phyloP scores from a whole-genome alignment of 2,888 invertebrate genomes.

The Amiota mariae region DNA sequence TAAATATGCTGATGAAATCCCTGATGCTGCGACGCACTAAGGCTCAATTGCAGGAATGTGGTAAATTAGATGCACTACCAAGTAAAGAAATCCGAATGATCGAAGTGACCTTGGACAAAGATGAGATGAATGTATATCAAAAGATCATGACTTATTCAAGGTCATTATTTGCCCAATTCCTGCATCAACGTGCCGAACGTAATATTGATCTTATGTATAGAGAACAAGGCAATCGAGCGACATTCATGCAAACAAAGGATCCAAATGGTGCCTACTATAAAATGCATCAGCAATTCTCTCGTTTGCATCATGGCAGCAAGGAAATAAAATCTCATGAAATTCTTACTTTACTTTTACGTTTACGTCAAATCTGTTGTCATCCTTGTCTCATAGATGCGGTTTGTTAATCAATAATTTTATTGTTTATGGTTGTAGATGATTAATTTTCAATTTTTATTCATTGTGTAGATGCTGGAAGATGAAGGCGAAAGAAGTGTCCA shows the following conservation, averaged over 20 bases:
- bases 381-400: slow-evolving; percentile 85
- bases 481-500: slow-evolving; percentile 60
- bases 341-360: slow-evolving; percentile 85
- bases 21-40: slow-evolving; percentile 93
- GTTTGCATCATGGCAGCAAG: slow-evolving; percentile 76
- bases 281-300: slow-evolving; percentile 79
- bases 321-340: slow-evolving; percentile 81
- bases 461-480: slow-evolving; percentile 75
- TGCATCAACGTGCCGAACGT: slow-evolving; percentile 84
- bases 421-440: too few relatives aligned
- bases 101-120: slow-evolving; percentile 79
- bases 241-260: slow-evolving; percentile 70
- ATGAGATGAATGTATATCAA: slow-evolving; percentile 86
- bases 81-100: slow-evolving; percentile 76
- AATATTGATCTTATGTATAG: slow-evolving; percentile 71
- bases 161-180: slow-evolving; percentile 83
- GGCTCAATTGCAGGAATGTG: slow-evolving; percentile 80
- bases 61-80: slow-evolving; percentile 79
- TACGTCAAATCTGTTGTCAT: slow-evolving; percentile 93
- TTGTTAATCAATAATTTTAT: slow-evolving; percentile 53
- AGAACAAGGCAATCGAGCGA: slow-evolving; percentile 54
- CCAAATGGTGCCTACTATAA: slow-evolving; percentile 76
- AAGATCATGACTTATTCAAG: slow-evolving; percentile 82
- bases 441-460: neutral
- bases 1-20: slow-evolving; percentile 89